A percentile compares a stretch with the other conserved stretches of the same genome.
Evolutionary conservation across 1,140 invertebrate species (phyloP).

Genomic region (Sinonovacula constricta): DNA sequence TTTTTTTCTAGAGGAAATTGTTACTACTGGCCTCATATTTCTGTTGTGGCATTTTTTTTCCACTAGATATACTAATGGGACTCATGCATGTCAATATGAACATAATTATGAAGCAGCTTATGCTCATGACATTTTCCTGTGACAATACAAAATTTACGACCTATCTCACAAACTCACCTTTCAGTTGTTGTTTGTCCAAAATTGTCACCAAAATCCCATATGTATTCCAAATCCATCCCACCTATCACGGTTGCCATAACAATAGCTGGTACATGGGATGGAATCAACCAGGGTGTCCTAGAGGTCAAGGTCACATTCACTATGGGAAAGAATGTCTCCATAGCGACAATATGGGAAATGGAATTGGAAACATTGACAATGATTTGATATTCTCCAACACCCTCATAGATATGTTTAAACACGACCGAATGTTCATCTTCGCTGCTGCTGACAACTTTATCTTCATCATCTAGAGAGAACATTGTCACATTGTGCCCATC

Average conservation of each 20-base stretch:
- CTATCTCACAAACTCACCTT: slow-evolving; percentile 17
- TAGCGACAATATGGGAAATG: slow-evolving; percentile 10
- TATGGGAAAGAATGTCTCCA: slow-evolving; percentile 30
- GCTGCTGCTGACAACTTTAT: neutral
- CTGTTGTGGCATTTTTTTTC: too few species aligned
- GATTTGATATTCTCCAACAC: slow-evolving; percentile 8
- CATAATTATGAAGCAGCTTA: too few species aligned
- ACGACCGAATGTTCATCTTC: slow-evolving; percentile 3
- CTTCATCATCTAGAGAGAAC: slow-evolving; percentile 1
- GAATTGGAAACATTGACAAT: slow-evolving; percentile 41
- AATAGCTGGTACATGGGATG: slow-evolving; percentile 23
- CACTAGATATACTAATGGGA: too few species aligned
- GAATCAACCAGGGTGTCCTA: slow-evolving; percentile 25
- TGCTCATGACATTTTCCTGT: too few species aligned
- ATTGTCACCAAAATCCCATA: slow-evolving; percentile 46
- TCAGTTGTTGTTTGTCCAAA: neutral
- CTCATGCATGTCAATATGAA: too few species aligned
- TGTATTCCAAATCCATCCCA: slow-evolving; percentile 44
- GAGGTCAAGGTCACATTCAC: slow-evolving; percentile 28
- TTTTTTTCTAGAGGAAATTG: too few species aligned
- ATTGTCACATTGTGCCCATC: slow-evolving; percentile 27
- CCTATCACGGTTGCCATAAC: slow-evolving; percentile 39
- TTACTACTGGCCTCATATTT: too few species aligned
- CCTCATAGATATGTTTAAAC: slow-evolving; percentile 9
- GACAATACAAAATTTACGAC: too few species aligned